Conservation (phyloP, 2,888 invertebrate genomes). For the Ophion obscuratus region DNA sequence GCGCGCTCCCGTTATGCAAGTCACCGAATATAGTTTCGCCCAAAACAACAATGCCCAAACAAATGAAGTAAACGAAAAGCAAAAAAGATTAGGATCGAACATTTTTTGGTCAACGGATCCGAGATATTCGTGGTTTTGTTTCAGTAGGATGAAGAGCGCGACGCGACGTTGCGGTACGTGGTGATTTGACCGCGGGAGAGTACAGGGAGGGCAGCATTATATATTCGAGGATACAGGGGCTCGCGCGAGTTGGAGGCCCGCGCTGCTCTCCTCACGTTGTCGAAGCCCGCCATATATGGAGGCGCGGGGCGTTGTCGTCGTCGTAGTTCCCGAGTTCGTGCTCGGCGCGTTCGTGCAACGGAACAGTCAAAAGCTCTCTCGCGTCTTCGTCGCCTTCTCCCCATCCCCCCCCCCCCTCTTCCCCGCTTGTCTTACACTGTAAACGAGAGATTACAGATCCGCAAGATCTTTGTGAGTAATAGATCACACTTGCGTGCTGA, state of each 20-base stretch:
- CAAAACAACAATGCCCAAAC: neutral
- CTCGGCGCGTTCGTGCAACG: constrained; percentile 32
- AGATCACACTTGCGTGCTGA: neutral
- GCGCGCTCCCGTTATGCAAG: neutral
- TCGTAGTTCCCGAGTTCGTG: constrained; percentile 41
- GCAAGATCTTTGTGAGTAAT: neutral
- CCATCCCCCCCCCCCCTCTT: neutral
- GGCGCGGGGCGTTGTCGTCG: constrained; percentile 74
- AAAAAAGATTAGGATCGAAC: constrained; percentile 2
- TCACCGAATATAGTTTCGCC: neutral
- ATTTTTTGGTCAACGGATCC: neutral
- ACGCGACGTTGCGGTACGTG: constrained; percentile 17
- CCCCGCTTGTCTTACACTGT: neutral
- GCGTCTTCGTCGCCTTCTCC: constrained; percentile 6
- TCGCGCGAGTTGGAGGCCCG: constrained; percentile 43
- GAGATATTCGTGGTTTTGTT: neutral
- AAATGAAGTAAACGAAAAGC: neutral
- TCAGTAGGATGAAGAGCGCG: constrained; percentile 4
- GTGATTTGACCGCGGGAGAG: constrained; percentile 45
- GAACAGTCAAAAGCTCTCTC: constrained; percentile 31
- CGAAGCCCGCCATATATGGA: constrained; percentile 81
- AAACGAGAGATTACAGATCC: neutral
- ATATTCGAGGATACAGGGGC: constrained; percentile 71
- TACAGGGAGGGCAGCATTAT: constrained; percentile 78
- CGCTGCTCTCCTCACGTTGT: constrained; percentile 75